Evolutionary conservation across 2,113 vertebrate species (phyloP).

Genomic region (Rhegmatorhina hoffmannsi): DNA sequence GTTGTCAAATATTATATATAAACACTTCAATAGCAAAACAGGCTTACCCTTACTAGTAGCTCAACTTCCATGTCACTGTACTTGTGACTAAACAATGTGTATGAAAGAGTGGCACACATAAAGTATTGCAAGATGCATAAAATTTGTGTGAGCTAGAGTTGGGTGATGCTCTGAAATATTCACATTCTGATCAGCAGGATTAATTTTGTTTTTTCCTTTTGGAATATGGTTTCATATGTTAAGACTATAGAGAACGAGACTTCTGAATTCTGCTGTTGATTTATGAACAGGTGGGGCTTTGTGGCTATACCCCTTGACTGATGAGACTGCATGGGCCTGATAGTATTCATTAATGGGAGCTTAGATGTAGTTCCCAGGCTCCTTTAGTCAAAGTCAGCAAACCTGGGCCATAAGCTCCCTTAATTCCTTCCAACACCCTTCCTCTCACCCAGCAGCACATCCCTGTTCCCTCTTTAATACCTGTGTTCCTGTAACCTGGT

Average conservation of each 20-base stretch:
- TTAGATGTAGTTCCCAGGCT: background rate
- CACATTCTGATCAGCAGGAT: background rate
- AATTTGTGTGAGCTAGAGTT: background rate
- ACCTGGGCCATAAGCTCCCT: background rate
- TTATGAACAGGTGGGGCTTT: background rate
- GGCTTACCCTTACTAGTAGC: background rate
- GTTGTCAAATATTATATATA: background rate
- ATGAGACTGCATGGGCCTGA: background rate
- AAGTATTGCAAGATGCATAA: background rate
- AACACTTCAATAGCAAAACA: background rate
- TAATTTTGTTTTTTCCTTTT: background rate
- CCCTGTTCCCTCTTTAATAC: background rate
- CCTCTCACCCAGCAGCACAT: background rate
- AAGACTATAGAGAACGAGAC: background rate
- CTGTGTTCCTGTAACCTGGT: background rate
- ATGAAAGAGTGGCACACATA: background rate
- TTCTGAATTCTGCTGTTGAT: background rate
- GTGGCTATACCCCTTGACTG: background rate
- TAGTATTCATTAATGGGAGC: background rate
- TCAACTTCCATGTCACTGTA: background rate
- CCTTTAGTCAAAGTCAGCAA: background rate
- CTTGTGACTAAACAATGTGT: background rate
- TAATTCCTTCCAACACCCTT: background rate
- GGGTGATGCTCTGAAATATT: background rate
- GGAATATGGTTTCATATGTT: background rate